phyloP scores from a whole-genome alignment of 1,140 invertebrate genomes.

The Aphis craccivora region DNA sequence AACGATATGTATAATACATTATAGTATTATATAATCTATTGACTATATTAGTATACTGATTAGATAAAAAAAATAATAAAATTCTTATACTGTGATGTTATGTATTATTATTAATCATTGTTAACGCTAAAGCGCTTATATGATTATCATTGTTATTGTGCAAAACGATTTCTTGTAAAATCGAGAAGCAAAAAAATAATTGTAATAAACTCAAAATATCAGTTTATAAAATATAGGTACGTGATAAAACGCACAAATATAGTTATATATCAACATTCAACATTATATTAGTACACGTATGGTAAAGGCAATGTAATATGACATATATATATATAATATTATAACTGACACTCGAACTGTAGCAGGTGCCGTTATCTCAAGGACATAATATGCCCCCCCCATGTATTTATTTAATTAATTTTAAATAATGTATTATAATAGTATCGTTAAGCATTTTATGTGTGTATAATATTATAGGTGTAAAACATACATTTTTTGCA shows the following conservation, averaged over 20 bases:
- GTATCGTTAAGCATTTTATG: background rate
- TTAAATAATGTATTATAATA: background rate
- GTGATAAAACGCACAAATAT: background rate
- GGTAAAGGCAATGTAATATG: background rate
- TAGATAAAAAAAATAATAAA: background rate
- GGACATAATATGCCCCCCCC: too few species aligned
- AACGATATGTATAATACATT: background rate
- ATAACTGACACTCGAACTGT: background rate
- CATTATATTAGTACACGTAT: background rate
- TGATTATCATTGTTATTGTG: background rate
- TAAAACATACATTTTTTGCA: background rate
- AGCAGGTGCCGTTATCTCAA: background rate
- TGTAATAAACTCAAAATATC: background rate
- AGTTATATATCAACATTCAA: background rate
- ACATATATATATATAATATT: background rate
- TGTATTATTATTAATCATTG: background rate
- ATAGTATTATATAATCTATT: background rate
- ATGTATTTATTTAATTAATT: background rate
- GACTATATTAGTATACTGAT: background rate
- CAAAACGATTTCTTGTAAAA: background rate
- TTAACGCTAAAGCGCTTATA: background rate
- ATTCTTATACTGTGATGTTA: slow-evolving; percentile 2
- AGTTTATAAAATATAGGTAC: background rate
- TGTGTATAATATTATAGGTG: background rate
- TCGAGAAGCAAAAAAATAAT: background rate